These are phyloP conservation scores for Stenodera caucasica DNA, from an alignment of 2,888 invertebrate species.

Conservation along the genomic window DNA sequence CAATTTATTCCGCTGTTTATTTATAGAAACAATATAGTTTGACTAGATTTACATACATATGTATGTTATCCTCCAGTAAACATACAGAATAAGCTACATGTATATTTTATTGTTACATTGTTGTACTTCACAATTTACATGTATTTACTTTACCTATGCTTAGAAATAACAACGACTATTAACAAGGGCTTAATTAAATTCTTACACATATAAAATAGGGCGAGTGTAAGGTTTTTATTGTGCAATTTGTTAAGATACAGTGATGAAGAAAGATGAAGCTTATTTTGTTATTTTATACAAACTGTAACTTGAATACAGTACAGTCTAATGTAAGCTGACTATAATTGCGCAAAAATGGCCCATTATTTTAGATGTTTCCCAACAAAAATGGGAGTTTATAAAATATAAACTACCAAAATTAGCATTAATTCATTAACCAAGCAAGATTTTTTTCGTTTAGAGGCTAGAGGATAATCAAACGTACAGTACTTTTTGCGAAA, in stretches of 20 bases:
- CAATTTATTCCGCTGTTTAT: too few species aligned
- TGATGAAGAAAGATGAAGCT: not conserved
- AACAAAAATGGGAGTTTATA: too few species aligned
- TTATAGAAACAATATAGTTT: too few species aligned
- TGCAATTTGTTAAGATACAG: not conserved
- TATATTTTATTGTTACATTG: not conserved
- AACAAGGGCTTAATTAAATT: slow-evolving; percentile 1
- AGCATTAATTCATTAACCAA: too few species aligned
- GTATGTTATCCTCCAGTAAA: not conserved
- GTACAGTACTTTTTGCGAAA: too few species aligned
- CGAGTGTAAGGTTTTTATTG: not conserved
- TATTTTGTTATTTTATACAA: not conserved
- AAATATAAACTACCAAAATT: too few species aligned
- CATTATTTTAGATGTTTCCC: too few species aligned
- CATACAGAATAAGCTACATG: not conserved
- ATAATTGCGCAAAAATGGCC: not conserved
- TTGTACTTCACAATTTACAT: not conserved
- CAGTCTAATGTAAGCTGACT: not conserved
- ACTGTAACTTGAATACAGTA: not conserved
- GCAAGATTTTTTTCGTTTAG: too few species aligned
- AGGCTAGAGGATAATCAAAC: too few species aligned
- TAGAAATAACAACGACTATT: not conserved
- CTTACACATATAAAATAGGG: not conserved
- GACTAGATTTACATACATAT: too few species aligned
- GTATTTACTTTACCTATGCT: not conserved